Base-by-base conservation (phyloP, 2,888 invertebrate species). In the Chydorus sphaericus region DNA sequence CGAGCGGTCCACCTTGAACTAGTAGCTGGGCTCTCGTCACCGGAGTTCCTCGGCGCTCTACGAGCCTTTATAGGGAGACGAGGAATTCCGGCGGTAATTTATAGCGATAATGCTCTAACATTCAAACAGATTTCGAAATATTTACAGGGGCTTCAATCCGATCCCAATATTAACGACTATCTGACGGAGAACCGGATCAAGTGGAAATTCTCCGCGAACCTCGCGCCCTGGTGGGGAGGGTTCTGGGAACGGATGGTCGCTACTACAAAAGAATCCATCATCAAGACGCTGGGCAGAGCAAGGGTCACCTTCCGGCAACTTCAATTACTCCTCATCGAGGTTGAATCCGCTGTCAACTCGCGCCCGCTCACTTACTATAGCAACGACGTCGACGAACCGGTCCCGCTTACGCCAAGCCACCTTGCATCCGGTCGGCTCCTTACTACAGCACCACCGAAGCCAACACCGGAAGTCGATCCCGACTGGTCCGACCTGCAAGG, bases 1-100 rank as follows among this genome's bases (percentile, higher is more conserved):
- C n/a, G 55, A n/a, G 57, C 57, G 10, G 49, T 57, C 2, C 55
- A 57, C 49, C 37, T 57, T 1, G 55, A 57, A 28, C 16, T 57
- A 11, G 28, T 29, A n/a, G 23, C 48, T 11, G 18, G 49, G n/a
- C 23, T 57, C 48, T 7, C 54, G 23, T 26, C 55, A 49, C 23
- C 26, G 8, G 30, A 44, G 18, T 57, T 37, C 20, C 3, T 56
- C 20, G n/a, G 11, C 48, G 55, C 55, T 20, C 4, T 57, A 7
- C 3, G 48, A 20, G 23, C 39, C 10, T 33, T 56, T 28, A 28
- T 48, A 7, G 31, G 33, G n/a, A 11, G 39, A 18, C 26, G 55
- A 18, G 49, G 55, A 6, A 4, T 56, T 23, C 55, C 57, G 10
- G 20, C 18, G 44, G 48, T 56, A 6, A 31, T 57, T n/a, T 56